These are phyloP conservation scores for Drosophila arawakana DNA, from an alignment of 1,140 invertebrate species.

Conservation along the genomic window DNA sequence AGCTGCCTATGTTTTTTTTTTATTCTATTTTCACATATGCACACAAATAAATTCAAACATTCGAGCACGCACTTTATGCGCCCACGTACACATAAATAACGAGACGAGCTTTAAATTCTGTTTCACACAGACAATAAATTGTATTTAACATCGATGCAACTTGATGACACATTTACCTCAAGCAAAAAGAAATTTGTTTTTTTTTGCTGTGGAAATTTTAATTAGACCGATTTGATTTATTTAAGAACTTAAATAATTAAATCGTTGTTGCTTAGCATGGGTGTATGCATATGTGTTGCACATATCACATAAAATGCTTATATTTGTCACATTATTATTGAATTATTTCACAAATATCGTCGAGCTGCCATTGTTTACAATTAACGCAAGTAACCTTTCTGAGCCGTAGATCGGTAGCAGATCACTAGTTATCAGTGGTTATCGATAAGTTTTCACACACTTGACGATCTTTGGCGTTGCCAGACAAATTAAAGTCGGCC, in stretches of 20 bases:
- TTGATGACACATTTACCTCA: neutral
- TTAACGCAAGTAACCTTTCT: neutral
- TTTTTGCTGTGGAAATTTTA: slow-evolving; percentile 2
- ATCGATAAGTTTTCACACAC: slow-evolving; percentile 30
- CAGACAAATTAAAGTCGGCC: slow-evolving; percentile 5
- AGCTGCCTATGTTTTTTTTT: neutral
- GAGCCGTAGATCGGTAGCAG: neutral
- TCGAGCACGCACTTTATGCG: slow-evolving; percentile 5
- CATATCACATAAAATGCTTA: neutral
- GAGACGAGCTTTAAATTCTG: neutral
- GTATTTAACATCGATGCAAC: neutral
- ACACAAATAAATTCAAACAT: slow-evolving; percentile 5
- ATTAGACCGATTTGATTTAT: neutral
- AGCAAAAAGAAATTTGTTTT: neutral
- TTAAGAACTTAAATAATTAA: neutral
- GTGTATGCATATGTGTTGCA: neutral
- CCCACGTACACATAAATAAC: neutral
- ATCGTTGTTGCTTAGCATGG: neutral
- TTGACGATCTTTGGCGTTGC: slow-evolving; percentile 32
- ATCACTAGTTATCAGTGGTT: slow-evolving; percentile 32
- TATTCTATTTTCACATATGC: neutral
- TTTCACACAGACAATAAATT: neutral
- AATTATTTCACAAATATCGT: slow-evolving; percentile 4
- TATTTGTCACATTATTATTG: slow-evolving; percentile 7
- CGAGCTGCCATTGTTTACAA: slow-evolving; percentile 6